These are phyloP conservation scores for Latrodectus elegans DNA, from an alignment of 2,888 invertebrate genomes.

Conservation along the genomic window DNA sequence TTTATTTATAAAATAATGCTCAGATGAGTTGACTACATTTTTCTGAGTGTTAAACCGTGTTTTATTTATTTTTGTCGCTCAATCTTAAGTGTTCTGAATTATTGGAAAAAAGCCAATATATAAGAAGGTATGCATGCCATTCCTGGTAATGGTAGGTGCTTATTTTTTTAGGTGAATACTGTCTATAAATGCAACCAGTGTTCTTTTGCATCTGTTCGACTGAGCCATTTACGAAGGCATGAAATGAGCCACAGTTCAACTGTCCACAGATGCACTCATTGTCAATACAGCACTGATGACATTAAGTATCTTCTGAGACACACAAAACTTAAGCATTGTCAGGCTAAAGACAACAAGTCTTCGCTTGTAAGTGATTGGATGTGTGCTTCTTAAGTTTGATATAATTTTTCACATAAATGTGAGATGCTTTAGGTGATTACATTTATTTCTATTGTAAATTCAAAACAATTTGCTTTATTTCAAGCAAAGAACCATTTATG, in stretches of 20 bases:
- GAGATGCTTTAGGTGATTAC: no score
- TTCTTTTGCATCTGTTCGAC: constrained; percentile 74
- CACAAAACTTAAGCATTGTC: constrained; percentile 72
- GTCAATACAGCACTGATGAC: constrained; percentile 74
- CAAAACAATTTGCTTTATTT: no score
- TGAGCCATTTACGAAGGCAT: constrained; percentile 75
- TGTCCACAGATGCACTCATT: constrained; percentile 72
- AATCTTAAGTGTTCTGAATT: no score
- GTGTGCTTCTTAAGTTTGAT: neutral
- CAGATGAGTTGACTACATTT: no score
- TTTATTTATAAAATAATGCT: no score
- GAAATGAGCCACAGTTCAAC: constrained; percentile 74
- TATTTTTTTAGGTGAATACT: constrained; percentile 71
- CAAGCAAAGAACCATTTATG: no score
- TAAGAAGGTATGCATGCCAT: no score
- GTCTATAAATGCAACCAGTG: constrained; percentile 74
- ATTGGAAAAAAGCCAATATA: no score
- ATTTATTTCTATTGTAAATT: no score
- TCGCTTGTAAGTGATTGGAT: constrained; percentile 24
- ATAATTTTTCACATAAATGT: no score
- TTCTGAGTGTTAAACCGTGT: no score
- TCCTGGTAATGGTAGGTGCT: neutral
- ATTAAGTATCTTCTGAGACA: constrained; percentile 72
- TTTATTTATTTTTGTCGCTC: no score
- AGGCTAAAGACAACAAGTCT: constrained; percentile 10